Evolutionary conservation across 2,797 vertebrate genomes (phyloP), one percentile per base, ranked within the genome.

Genomic region (Mormyrops attenuatus): DNA sequence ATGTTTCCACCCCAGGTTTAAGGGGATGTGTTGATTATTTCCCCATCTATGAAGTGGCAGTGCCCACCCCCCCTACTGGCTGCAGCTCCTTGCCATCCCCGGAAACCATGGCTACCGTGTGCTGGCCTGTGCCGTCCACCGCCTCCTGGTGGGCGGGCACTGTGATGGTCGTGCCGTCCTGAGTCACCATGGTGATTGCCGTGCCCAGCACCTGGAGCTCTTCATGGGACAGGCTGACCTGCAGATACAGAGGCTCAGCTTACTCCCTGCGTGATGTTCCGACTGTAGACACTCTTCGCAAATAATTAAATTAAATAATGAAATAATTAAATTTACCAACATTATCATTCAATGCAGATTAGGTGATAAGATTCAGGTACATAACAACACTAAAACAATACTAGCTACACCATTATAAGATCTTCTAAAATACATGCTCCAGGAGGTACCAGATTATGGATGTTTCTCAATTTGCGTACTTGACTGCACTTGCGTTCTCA

Each of bases 181-280:
- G 95, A 0, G 95, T 94, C 89, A 96, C 95, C 95, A 96, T 88
- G 5, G 95, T 91, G 80, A 97, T 92, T 0, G 95, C 95, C 66
- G 93, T 95, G 89, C 95, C 95, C 90, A 96, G 92, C 13, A 93
- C 95, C 93, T 95, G 95, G 90, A 96, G 92, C 88, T 96, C 95
- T 87, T 96, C 95, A 0, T 94, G 93, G 0, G 93, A 95, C 73
- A 96, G 92, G 77, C 91, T 93, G 91, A 96, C 95, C 95, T 96
- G 91, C 2, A 86, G 53, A 47, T 49, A 69, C 47, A 88, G 20
- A 47, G 17, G 50, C 9, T 50, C 34, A 55, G 66, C 9, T 63
- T 34, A 38, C n/a, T 52, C 50, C 17, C 6, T n/a, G 15, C 38
- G 5, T 55, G 8, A 85, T 0, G 8, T 13, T 11, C 84, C 1